A percentile compares a stretch with the other conserved stretches of the same genome.
phyloP scores from a whole-genome alignment of 2,113 vertebrate species.

The Brienomyrus longianalis region DNA sequence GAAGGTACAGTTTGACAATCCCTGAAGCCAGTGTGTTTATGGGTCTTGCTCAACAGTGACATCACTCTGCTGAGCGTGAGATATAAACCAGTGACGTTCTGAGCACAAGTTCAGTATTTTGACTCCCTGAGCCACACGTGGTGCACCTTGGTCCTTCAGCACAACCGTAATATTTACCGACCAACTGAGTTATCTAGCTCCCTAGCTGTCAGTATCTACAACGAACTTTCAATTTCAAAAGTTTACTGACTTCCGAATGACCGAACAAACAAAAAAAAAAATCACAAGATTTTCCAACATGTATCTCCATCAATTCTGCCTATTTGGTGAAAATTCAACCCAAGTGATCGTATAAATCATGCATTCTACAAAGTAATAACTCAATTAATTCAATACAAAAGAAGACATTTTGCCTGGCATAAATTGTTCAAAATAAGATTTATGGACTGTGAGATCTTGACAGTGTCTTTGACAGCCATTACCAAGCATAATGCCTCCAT shows the following conservation, averaged over 20 bases:
- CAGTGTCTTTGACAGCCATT: neutral
- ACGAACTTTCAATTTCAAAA: neutral
- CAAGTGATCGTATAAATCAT: neutral
- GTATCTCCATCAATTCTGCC: neutral
- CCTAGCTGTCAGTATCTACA: neutral
- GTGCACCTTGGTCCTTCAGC: neutral
- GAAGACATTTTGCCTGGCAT: neutral
- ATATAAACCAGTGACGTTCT: neutral
- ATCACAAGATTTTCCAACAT: neutral
- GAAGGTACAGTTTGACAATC: neutral
- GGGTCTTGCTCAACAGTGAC: neutral
- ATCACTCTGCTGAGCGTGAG: neutral
- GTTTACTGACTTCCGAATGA: neutral
- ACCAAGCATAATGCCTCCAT: neutral
- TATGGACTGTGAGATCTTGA: neutral
- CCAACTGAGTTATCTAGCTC: neutral
- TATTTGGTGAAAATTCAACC: neutral
- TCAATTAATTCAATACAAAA: constrained; percentile 2
- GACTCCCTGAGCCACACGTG: neutral
- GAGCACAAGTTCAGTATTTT: neutral
- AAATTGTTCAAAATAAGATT: constrained; percentile 10
- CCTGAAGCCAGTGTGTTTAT: neutral
- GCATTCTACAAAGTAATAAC: neutral
- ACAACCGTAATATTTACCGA: neutral
- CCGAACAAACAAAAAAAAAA: neutral